Evolutionary conservation across 64 coral and sea anemone species (phyloP), one percentile per base, ranked within the genome.

Genomic region (Cladopsammia gracilis): DNA sequence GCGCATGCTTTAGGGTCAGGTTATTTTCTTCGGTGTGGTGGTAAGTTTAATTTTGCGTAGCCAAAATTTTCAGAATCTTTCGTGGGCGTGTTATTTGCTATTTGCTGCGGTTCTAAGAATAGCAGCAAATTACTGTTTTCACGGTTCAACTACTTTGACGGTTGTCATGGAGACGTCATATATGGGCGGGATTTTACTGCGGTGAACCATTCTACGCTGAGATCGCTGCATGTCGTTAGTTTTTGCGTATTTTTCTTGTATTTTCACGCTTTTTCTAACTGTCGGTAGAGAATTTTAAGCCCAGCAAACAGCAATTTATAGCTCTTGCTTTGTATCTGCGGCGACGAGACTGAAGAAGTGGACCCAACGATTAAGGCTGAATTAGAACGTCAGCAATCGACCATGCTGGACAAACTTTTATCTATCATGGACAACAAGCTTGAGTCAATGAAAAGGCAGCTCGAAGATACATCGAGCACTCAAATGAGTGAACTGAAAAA

Each of bases 71-170:
- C n/a, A n/a, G n/a, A n/a, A n/a, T n/a, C n/a, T n/a, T n/a, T n/a
- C n/a, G n/a, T n/a, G n/a, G n/a, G n/a, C n/a, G n/a, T n/a, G n/a
- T n/a, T n/a, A n/a, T n/a, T n/a, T n/a, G n/a, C n/a, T n/a, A n/a
- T n/a, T n/a, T n/a, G n/a, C n/a, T n/a, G n/a, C n/a, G n/a, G n/a
- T n/a, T n/a, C n/a, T n/a, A n/a, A n/a, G n/a, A n/a, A n/a, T n/a
- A n/a, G n/a, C n/a, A n/a, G n/a, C n/a, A 69, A 69, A 69, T 69
- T 69, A 69, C 7, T 25, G 65, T 69, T 69, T 69, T 69, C 65
- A 69, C 65, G 1, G 65, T 69, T 69, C 65, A 6, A 19, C n/a
- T 6, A 25, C 23, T 25, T 69, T 69, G 20, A 69, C 65, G 23
- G 65, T 25, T 69, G 22, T n/a, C 22, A 25, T 25, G 65, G 65